Percentiles rank a stretch among this genome's conserved stretches.
phyloP scores from a whole-genome alignment of 2,888 invertebrate genomes.

The Caenorhabditis imperialis region DNA sequence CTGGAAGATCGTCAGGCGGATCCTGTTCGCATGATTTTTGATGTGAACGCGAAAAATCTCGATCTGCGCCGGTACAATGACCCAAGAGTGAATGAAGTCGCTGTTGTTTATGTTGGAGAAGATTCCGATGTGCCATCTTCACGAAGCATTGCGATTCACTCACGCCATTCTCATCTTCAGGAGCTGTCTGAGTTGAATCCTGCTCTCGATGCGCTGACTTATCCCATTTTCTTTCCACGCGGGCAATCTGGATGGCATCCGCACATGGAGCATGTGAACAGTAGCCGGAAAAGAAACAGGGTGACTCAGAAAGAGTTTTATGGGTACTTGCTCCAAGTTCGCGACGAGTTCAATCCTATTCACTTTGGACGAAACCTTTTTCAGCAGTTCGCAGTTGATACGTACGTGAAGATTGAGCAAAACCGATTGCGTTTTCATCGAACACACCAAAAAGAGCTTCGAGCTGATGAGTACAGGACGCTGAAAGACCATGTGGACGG shows the following conservation, averaged over 20 bases:
- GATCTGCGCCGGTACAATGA: background rate
- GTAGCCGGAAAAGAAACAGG: conserved; percentile 6
- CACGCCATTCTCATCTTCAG: conserved; percentile 63
- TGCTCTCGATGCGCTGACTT: conserved; percentile 78
- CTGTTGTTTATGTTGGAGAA: conserved; percentile 60
- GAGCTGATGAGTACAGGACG: conserved; percentile 68
- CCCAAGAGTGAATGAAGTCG: conserved; percentile 56
- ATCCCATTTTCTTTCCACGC: conserved; percentile 78
- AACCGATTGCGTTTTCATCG: conserved; percentile 75
- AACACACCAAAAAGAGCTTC: conserved; percentile 74
- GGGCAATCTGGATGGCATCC: conserved; percentile 64
- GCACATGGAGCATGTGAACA: conserved; percentile 10
- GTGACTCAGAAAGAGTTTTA: conserved; percentile 61
- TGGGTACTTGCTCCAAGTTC: conserved; percentile 15
- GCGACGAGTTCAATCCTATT: conserved; percentile 65
- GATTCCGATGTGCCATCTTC: conserved; percentile 46
- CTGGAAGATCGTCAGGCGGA: background rate
- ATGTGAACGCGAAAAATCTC: background rate
- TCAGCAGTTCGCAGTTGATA: conserved; percentile 78
- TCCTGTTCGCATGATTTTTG: conserved; percentile 5
- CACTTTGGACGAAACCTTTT: conserved; percentile 70
- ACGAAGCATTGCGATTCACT: conserved; percentile 76
- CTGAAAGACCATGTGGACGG: conserved; percentile 56
- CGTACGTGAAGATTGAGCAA: conserved; percentile 78
- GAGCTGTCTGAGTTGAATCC: conserved; percentile 73